Evolutionary conservation across 2,113 vertebrate genomes (phyloP).

Genomic region (Percina caprodes): DNA sequence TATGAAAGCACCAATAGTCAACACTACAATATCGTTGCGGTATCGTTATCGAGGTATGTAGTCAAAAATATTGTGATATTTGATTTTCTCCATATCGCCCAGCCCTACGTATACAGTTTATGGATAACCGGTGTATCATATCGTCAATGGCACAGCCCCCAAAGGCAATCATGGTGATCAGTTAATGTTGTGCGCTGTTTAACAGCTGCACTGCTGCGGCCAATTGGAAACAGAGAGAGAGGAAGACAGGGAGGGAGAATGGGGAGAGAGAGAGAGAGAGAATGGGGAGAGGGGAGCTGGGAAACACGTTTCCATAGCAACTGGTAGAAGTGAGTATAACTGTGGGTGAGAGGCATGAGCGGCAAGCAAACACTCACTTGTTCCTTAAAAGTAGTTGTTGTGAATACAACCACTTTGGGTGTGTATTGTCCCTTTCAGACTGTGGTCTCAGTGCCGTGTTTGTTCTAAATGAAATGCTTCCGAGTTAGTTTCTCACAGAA

Average conservation of each 20-base stretch:
- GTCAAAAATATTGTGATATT: no score
- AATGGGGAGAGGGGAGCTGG: conserved; percentile 55
- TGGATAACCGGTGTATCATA: conserved; percentile 11
- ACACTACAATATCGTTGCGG: no score
- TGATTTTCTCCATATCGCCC: no score
- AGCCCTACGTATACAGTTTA: background rate
- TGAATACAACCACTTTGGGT: conserved; percentile 34
- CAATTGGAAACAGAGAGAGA: conserved; percentile 45
- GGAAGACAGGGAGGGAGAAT: background rate
- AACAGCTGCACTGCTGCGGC: conserved; percentile 56
- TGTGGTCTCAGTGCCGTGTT: conserved; percentile 4
- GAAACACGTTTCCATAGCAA: conserved; percentile 81
- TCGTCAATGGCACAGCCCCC: background rate
- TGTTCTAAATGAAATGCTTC: conserved; percentile 23
- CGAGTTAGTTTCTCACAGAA: background rate
- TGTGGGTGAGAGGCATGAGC: conserved; percentile 76
- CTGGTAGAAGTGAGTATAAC: conserved; percentile 77
- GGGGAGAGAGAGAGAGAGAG: conserved; percentile 14
- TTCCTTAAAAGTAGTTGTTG: conserved; percentile 59
- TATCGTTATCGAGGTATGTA: no score
- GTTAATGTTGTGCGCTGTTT: conserved; percentile 46
- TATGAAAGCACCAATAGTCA: no score
- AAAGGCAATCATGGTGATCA: conserved; percentile 42
- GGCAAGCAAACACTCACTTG: conserved; percentile 74
- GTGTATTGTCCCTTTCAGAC: conserved; percentile 12